phyloP scores from a whole-genome alignment of 2,888 invertebrate genomes.

The Matsumyia berberina region DNA sequence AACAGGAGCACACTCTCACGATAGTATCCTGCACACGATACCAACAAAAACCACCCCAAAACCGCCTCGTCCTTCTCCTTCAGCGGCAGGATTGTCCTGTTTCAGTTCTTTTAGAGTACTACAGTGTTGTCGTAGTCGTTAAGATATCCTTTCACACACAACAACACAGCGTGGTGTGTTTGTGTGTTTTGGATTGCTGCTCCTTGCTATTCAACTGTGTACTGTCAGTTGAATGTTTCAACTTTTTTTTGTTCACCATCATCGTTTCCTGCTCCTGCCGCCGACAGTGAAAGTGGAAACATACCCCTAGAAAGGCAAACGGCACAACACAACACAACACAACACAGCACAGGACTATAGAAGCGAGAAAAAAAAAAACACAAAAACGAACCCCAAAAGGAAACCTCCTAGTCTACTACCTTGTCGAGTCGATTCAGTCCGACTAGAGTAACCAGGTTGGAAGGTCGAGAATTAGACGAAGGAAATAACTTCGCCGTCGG shows the following conservation, averaged over 20 bases:
- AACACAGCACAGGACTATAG: slow-evolving; percentile 14
- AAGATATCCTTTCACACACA: slow-evolving; percentile 52
- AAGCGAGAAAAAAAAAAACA: slow-evolving; percentile 35
- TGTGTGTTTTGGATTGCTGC: slow-evolving; percentile 67
- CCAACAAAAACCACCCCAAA: slow-evolving; percentile 20
- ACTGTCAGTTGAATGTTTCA: slow-evolving; percentile 64
- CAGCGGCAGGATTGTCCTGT: slow-evolving; percentile 60
- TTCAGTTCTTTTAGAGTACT: slow-evolving; percentile 50
- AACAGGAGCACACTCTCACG: slow-evolving; percentile 39
- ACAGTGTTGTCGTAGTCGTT: slow-evolving; percentile 4
- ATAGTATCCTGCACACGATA: slow-evolving; percentile 45
- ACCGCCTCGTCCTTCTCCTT: slow-evolving; percentile 18
- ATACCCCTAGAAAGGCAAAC: slow-evolving; percentile 62
- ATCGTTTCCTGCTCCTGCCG: slow-evolving; percentile 61
- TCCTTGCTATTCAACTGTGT: slow-evolving; percentile 62
- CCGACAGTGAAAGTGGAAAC: slow-evolving; percentile 70
- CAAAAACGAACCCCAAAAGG: slow-evolving; percentile 61
- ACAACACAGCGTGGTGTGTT: slow-evolving; percentile 58
- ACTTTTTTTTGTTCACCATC: slow-evolving; percentile 23
- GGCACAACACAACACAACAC: slow-evolving; percentile 28
- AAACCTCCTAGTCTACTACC: slow-evolving; percentile 71
- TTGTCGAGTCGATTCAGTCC: slow-evolving; percentile 74
- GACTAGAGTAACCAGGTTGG: slow-evolving; percentile 77
- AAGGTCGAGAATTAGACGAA: slow-evolving; percentile 71
- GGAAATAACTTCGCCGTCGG: slow-evolving; percentile 84